Evolutionary conservation across 2,797 vertebrate genomes (phyloP), one percentile per base, ranked within the genome.

Genomic region (Melopsittacus undulatus): DNA sequence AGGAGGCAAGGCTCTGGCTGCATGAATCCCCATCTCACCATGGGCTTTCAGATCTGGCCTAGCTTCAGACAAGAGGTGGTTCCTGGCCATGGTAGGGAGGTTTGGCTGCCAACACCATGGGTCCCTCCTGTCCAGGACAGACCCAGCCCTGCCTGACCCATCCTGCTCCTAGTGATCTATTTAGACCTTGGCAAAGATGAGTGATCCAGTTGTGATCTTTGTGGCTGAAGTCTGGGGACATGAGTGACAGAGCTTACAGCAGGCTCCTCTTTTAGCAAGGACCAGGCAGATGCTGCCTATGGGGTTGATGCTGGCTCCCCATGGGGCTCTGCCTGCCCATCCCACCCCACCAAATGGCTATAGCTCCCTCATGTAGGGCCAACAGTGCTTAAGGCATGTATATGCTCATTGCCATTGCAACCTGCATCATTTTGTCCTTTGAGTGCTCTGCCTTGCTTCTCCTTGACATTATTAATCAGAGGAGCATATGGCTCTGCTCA

Each of bases 301-400:
- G 52, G 59, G 63, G 43, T n/a, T 30, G 40, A 32, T 20, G 49
- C 48, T 59, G 63, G 51, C 14, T 26, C 13, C 5, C 6, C 10
- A 3, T 11, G 9, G 62, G 40, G 27, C 62, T 70, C 42, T 20
- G 40, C 30, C 66, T 10, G 32, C 81, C 77, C 59, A 10, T 10
- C 72, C 77, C 6, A 1, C 61, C 64, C 30, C 70, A 11, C 34
- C 3, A 2, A 4, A 16, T 0, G 4, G 46, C 51, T 7, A 0
- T 42, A 8, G 72, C 61, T 42, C 76, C 75, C 20, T 19, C 7
- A 6, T 6, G 2, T 0, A 2, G 49, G 73, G 46, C 43, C 6
- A 13, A 9, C 4, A 0, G 16, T 13, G 67, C 77, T 34, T 2
- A 3, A 8, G 83, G 43, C 63, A 1, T 3, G 16, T 4, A 20